phyloP scores from a whole-genome alignment of 2,113 vertebrate species.

The Cebus imitator region DNA sequence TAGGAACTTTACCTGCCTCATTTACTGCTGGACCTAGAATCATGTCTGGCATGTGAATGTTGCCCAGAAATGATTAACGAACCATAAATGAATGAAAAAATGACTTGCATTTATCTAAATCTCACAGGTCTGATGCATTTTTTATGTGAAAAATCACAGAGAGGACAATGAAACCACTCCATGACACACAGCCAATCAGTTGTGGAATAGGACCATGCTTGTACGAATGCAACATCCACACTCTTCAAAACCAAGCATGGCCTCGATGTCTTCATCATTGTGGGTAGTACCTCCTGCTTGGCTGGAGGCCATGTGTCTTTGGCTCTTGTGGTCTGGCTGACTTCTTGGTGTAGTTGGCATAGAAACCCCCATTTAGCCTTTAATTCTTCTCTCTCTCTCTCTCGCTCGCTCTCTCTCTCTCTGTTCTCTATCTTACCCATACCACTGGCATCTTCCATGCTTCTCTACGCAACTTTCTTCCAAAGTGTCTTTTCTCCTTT shows the following conservation, averaged over 20 bases:
- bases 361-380: not conserved
- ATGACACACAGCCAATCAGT: not conserved
- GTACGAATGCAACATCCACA: not conserved
- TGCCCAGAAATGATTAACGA: not conserved
- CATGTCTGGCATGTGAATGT: not conserved
- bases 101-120: not conserved
- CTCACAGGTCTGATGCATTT: not conserved
- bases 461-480: not conserved
- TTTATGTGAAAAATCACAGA: not conserved
- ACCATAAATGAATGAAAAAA: conserved; percentile 19
- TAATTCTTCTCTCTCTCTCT: not conserved
- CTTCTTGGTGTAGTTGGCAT: conserved; percentile 14
- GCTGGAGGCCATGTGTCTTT: not conserved
- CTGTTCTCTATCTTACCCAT: not conserved
- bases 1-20: not conserved
- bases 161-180: conserved; percentile 2
- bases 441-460: not conserved
- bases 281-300: not conserved
- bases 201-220: not conserved
- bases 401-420: not conserved
- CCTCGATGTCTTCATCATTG: not conserved
- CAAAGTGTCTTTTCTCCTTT: not conserved
- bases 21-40: conserved; percentile 14
- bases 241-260: not conserved
- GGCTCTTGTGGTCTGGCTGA: conserved; percentile 20